Evolutionary conservation across 2,113 vertebrate species (phyloP).

Genomic region (Oncorhynchus masou): DNA sequence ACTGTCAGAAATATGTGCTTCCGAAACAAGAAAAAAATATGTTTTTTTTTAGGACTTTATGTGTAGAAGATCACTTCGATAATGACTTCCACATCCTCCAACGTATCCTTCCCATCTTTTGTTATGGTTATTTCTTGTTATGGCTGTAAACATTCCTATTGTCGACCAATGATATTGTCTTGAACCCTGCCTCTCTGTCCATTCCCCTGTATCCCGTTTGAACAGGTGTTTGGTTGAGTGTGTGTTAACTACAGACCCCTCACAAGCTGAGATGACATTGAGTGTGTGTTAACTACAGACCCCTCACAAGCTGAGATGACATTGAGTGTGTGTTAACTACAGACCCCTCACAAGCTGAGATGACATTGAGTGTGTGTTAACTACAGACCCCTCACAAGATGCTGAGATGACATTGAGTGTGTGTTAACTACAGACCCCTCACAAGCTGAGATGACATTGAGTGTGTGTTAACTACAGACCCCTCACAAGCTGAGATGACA

Average conservation of each 20-base stretch:
- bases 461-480: constrained; percentile 32
- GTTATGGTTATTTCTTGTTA: constrained; percentile 53
- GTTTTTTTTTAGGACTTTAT: not conserved
- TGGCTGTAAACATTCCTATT: constrained; percentile 28
- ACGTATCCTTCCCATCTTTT: constrained; percentile 45
- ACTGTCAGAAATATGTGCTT: constrained; percentile 21
- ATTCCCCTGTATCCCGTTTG: constrained; percentile 37
- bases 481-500: constrained; percentile 45
- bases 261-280: constrained; percentile 46
- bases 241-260: constrained; percentile 29
- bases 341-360: constrained; percentile 46
- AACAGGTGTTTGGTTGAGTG: constrained; percentile 41
- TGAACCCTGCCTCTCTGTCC: constrained; percentile 17
- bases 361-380: constrained; percentile 43
- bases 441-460: constrained; percentile 51
- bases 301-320: constrained; percentile 45
- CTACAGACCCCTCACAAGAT: constrained; percentile 39
- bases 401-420: constrained; percentile 50
- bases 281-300: constrained; percentile 29
- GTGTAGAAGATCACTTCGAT: not conserved
- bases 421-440: constrained; percentile 24
- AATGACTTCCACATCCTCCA: constrained; percentile 39
- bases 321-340: constrained; percentile 41
- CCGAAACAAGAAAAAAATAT: not conserved
- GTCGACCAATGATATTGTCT: constrained; percentile 41